These are phyloP conservation scores for Battus philenor DNA, from an alignment of 1,140 invertebrate genomes.

Conservation along the genomic window DNA sequence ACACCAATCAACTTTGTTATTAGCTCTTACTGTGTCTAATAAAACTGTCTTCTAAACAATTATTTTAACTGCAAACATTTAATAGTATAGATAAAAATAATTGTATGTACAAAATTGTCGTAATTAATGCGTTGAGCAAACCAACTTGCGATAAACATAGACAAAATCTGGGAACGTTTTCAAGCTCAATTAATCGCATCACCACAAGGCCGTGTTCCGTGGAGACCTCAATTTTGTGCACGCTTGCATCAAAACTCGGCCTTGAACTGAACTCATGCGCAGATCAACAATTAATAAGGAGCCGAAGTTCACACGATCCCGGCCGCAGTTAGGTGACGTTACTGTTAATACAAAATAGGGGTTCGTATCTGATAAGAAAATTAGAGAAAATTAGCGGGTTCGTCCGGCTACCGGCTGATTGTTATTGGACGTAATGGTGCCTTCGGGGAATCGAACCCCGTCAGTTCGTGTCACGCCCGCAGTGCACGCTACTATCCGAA, in stretches of 20 bases:
- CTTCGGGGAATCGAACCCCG: slow-evolving; percentile 51
- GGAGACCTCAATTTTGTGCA: slow-evolving; percentile 19
- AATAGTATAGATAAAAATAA: no score
- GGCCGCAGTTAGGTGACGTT: slow-evolving; percentile 44
- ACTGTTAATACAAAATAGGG: slow-evolving; percentile 46
- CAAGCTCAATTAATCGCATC: slow-evolving; percentile 52
- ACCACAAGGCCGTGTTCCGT: slow-evolving; percentile 43
- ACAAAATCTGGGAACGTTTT: slow-evolving; percentile 23
- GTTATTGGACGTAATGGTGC: slow-evolving; percentile 69
- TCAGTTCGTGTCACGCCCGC: slow-evolving; percentile 53
- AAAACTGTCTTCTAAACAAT: no score
- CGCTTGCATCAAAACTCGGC: slow-evolving; percentile 29
- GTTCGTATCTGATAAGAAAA: slow-evolving; percentile 69
- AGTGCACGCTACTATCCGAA: slow-evolving; percentile 37
- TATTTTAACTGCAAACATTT: no score
- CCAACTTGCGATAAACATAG: background rate
- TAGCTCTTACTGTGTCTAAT: no score
- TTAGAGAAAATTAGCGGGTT: slow-evolving; percentile 69
- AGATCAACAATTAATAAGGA: slow-evolving; percentile 54
- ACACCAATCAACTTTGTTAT: no score
- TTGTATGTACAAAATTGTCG: no score
- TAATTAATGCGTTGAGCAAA: background rate
- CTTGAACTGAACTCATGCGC: slow-evolving; percentile 33
- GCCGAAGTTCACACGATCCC: slow-evolving; percentile 56
- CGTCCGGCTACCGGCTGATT: slow-evolving; percentile 60